A percentile compares a stretch with the other conserved stretches of the same genome.
Evolutionary conservation across 2,797 vertebrate species (phyloP).

Genomic region (Choloepus didactylus): DNA sequence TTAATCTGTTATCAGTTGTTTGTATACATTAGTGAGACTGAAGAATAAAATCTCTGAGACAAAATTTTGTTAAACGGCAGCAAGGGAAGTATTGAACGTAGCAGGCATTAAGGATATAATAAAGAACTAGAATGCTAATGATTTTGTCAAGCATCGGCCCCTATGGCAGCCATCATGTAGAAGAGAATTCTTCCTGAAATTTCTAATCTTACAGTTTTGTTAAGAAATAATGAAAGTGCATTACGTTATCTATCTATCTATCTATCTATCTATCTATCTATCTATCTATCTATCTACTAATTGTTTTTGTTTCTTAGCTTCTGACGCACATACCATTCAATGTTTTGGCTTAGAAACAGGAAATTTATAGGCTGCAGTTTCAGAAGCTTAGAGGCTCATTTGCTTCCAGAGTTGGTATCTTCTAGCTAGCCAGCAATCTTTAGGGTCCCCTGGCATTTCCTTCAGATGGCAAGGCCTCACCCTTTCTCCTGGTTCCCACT

Average conservation of each 20-base stretch:
- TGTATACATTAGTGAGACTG: not conserved
- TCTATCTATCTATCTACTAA: no score
- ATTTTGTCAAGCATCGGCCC: not conserved
- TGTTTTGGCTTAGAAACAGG: no score
- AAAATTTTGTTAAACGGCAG: slow-evolving; percentile 17
- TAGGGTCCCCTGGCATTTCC: no score
- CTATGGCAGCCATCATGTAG: not conserved
- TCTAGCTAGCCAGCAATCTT: no score
- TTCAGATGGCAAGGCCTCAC: no score
- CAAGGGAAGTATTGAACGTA: not conserved
- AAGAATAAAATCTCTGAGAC: not conserved
- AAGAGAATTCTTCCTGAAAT: not conserved
- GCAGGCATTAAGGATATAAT: not conserved
- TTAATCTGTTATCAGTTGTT: not conserved
- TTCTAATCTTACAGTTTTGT: not conserved
- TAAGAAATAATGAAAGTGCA: not conserved
- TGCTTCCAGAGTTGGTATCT: no score
- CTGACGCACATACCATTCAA: no score
- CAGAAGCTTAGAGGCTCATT: no score
- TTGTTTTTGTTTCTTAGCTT: no score
- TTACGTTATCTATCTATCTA: not conserved
- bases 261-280: no score
- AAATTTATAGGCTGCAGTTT: no score
- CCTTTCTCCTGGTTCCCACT: no score
- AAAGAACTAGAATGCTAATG: not conserved